phyloP scores from a whole-genome alignment of 1,140 invertebrate species.

The Drosophila ogumai region DNA sequence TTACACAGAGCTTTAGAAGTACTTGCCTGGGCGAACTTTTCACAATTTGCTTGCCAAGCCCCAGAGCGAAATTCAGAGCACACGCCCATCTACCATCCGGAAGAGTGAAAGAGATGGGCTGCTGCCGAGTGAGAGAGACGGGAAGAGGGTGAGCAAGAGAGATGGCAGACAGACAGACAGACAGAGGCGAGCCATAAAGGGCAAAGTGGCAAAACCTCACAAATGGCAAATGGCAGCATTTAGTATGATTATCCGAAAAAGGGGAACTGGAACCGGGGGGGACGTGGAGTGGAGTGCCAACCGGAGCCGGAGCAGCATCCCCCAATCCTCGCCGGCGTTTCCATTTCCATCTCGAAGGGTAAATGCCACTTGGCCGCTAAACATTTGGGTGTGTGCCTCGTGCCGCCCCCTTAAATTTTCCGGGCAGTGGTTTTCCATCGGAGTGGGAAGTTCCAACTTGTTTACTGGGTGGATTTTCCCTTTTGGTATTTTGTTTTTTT shows the following conservation, averaged over 20 bases:
- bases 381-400: slow-evolving; percentile 64
- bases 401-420: slow-evolving; percentile 7
- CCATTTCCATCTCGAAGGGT: slow-evolving; percentile 54
- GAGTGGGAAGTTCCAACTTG: slow-evolving; percentile 24
- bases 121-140: slow-evolving; percentile 16
- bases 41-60: slow-evolving; percentile 72
- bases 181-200: slow-evolving; percentile 60
- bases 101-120: slow-evolving; percentile 2
- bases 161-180: slow-evolving; percentile 17
- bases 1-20: slow-evolving; percentile 83
- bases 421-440: slow-evolving; percentile 7
- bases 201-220: slow-evolving; percentile 84
- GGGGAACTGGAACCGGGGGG: slow-evolving; percentile 4
- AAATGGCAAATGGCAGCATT: slow-evolving; percentile 85
- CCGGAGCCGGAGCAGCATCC: slow-evolving; percentile 30
- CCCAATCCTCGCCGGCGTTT: slow-evolving; percentile 5
- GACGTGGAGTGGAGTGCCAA: slow-evolving; percentile 27
- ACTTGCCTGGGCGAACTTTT: slow-evolving; percentile 74
- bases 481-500: slow-evolving; percentile 8
- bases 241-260: slow-evolving; percentile 77
- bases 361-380: slow-evolving; percentile 74
- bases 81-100: slow-evolving; percentile 31
- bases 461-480: slow-evolving; percentile 33
- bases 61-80: slow-evolving; percentile 48
- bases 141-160: slow-evolving; percentile 18